Evolutionary conservation across 2,113 vertebrate species (phyloP), one percentile per base, ranked within the genome.

Genomic region (Thermophis baileyi): DNA sequence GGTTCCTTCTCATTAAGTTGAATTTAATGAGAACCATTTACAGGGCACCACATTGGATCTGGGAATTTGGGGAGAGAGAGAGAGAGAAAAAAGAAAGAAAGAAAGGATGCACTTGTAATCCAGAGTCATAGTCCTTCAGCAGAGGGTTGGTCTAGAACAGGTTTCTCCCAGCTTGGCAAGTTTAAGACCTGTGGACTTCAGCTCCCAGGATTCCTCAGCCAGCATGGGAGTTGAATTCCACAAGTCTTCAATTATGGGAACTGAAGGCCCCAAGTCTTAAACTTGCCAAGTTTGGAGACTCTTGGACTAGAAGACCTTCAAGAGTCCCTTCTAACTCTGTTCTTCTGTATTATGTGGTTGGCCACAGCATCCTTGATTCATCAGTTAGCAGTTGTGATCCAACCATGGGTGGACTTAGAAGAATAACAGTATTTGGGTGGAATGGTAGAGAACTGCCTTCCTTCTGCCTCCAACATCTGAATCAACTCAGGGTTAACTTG

Each of bases 341-440:
- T 60, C 9, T 60, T 60, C 57, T 60, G 25, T 27, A 60, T 60
- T 1, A 1, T 89, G 93, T 92, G 95, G 88, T 95, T 94, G 88
- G 91, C 95, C 91, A 91, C 0, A 0, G 92, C 93, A 93, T 88
- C 94, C 93, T 93, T 92, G 89, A 95, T 91, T 88, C 94, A 50
- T 74, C 92, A 87, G 30, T 57, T 0, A 0, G 89, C 85, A 93
- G 63, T 0, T 0, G 35, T 10, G n/a, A 14, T 10, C 1, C 16
- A 92, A 46, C 88, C 0, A 0, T 1, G 11, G 0, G 0, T 44
- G 24, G 24, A 0, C 6, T 91, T 44, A 22, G 35, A 7, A 81
- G 86, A 30, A 69, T 44, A 3, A 10, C 88, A 40, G 0, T 1
- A 27, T 86, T 46, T 49, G 53, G 47, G 16, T n/a, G 50, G 86